These are phyloP conservation scores for Fragum whitleyi DNA, from an alignment of 2,888 invertebrate species.

Conservation along the genomic window DNA sequence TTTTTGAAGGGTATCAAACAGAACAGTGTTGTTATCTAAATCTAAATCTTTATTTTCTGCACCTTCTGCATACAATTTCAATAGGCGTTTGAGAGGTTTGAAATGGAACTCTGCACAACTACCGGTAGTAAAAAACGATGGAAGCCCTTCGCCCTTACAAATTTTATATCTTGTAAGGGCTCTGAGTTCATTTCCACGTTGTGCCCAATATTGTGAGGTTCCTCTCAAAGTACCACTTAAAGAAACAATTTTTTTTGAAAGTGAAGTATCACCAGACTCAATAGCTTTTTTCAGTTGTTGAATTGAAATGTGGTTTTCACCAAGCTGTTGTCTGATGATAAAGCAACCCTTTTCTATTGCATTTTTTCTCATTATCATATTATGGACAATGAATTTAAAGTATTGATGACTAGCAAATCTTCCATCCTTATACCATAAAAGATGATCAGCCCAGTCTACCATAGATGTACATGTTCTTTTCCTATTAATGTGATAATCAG, in stretches of 20 bases:
- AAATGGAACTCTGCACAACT: slow-evolving; percentile 71
- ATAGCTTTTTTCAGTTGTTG: slow-evolving; percentile 48
- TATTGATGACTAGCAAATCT: slow-evolving; percentile 59
- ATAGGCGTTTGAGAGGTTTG: slow-evolving; percentile 59
- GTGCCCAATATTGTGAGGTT: slow-evolving; percentile 61
- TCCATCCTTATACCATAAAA: slow-evolving; percentile 60
- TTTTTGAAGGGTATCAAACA: slow-evolving; percentile 62
- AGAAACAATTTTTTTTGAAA: slow-evolving; percentile 56
- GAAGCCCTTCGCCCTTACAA: slow-evolving; percentile 54
- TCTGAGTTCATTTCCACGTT: slow-evolving; percentile 49
- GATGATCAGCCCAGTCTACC: slow-evolving; percentile 63
- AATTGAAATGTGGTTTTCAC: slow-evolving; percentile 61
- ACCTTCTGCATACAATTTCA: slow-evolving; percentile 52
- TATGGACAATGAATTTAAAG: slow-evolving; percentile 66
- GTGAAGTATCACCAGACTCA: slow-evolving; percentile 51
- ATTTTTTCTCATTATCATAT: slow-evolving; percentile 62
- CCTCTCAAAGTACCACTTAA: slow-evolving; percentile 53
- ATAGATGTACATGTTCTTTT: slow-evolving; percentile 50
- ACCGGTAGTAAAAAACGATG: slow-evolving; percentile 68
- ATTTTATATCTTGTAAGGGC: slow-evolving; percentile 55
- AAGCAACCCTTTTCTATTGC: slow-evolving; percentile 59
- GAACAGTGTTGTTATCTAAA: slow-evolving; percentile 31
- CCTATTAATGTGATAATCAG: slow-evolving; percentile 64
- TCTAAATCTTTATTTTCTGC: slow-evolving; percentile 49
- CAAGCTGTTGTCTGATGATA: slow-evolving; percentile 64